Percentiles rank a stretch among this genome's conserved stretches.
phyloP scores from a whole-genome alignment of 2,888 invertebrate species.

The Netelia melanura region DNA sequence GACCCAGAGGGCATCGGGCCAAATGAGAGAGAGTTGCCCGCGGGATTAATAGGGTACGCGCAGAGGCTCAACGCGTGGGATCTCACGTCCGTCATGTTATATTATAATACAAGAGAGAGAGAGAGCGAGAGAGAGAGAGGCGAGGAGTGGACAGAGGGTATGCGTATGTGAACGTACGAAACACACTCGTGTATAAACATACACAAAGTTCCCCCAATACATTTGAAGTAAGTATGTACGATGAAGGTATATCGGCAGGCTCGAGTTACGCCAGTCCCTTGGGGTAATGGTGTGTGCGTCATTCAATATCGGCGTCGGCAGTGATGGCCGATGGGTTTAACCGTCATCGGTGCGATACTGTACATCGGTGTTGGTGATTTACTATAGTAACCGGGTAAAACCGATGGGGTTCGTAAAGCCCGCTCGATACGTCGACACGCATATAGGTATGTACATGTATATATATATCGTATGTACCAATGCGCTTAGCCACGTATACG shows the following conservation, averaged over 20 bases:
- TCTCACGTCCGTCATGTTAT: slow-evolving; percentile 64
- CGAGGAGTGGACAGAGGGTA: not conserved
- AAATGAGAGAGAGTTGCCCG: slow-evolving; percentile 62
- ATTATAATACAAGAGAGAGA: slow-evolving; percentile 61
- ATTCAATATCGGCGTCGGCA: slow-evolving; percentile 73
- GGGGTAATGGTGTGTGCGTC: slow-evolving; percentile 76
- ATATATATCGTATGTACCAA: not conserved
- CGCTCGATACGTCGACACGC: slow-evolving; percentile 11
- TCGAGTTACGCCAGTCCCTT: slow-evolving; percentile 76
- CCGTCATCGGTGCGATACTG: slow-evolving; percentile 15
- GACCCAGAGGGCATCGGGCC: slow-evolving; percentile 65
- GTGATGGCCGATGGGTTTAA: slow-evolving; percentile 48
- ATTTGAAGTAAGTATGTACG: slow-evolving; percentile 18
- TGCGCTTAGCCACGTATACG: not conserved
- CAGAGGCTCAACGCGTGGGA: slow-evolving; percentile 60
- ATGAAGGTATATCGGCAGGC: slow-evolving; percentile 74
- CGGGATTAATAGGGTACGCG: slow-evolving; percentile 67
- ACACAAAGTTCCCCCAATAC: slow-evolving; percentile 2
- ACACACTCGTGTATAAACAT: not conserved
- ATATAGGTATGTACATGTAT: not conserved
- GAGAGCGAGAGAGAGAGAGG: slow-evolving; percentile 5
- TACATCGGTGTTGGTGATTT: slow-evolving; percentile 22
- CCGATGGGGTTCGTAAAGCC: slow-evolving; percentile 17
- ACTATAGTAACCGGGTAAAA: slow-evolving; percentile 20
- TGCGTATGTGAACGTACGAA: not conserved